Evolutionary conservation across 2,888 invertebrate genomes (phyloP).

Genomic region (Melangyna quadrimaculata): DNA sequence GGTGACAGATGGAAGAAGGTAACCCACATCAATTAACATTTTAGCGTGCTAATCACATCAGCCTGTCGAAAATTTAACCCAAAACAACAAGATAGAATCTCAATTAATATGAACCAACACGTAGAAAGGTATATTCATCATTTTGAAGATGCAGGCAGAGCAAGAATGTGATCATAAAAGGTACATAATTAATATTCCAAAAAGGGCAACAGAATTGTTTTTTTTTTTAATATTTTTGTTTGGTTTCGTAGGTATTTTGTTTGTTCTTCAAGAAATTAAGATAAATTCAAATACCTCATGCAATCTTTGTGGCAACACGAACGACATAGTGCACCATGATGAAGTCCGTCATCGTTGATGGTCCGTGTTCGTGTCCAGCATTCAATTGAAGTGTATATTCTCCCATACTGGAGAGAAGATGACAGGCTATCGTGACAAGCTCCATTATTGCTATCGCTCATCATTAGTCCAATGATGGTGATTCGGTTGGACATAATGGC

Average conservation of each 20-base stretch:
- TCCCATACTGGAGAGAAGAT: too few relatives aligned
- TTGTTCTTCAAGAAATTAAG: neutral
- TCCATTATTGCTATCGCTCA: constrained; percentile 65
- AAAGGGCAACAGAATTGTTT: neutral
- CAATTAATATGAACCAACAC: neutral
- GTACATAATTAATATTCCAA: neutral
- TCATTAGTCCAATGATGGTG: constrained; percentile 43
- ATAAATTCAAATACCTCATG: constrained; percentile 23
- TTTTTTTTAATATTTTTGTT: neutral
- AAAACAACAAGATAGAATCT: neutral
- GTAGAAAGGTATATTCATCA: neutral
- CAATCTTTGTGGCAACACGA: constrained; percentile 22
- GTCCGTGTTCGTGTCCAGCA: neutral
- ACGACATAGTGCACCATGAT: constrained; percentile 31
- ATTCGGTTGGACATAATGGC: constrained; percentile 64
- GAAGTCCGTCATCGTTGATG: neutral
- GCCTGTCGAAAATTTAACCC: neutral
- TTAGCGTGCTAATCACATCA: constrained; percentile 23
- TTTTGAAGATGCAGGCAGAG: neutral
- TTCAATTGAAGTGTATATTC: constrained; percentile 26
- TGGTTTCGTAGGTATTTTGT: neutral
- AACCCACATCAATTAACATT: constrained; percentile 46
- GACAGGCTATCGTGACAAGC: constrained; percentile 60
- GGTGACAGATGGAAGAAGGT: constrained; percentile 33
- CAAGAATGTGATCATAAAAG: neutral